Evolutionary conservation across 2,888 invertebrate species (phyloP).

Genomic region (Cephus sareptanus): DNA sequence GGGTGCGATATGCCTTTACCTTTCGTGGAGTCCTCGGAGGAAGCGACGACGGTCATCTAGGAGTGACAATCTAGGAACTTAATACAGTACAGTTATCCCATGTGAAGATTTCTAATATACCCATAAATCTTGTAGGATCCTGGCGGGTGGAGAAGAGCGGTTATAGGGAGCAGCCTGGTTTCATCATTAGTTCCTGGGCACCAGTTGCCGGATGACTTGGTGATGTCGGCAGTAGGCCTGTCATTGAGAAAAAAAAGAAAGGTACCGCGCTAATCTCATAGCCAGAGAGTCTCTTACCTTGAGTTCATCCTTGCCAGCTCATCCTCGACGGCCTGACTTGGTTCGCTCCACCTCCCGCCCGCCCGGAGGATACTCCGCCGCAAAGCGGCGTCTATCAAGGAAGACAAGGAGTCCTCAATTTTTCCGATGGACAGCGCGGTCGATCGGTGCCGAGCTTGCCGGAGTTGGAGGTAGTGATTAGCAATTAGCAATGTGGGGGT

Average conservation of each 20-base stretch:
- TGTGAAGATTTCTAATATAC: neutral
- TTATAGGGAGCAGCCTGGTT: neutral
- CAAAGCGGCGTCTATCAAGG: neutral
- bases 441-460: slow-evolving; percentile 13
- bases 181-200: neutral
- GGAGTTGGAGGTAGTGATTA: slow-evolving; percentile 40
- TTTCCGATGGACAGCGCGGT: neutral
- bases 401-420: neutral
- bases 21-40: neutral
- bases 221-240: neutral
- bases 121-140: neutral
- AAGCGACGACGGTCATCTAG: neutral
- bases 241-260: slow-evolving; percentile 1
- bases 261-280: neutral
- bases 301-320: neutral
- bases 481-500: slow-evolving; percentile 44
- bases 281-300: neutral
- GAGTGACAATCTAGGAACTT: neutral
- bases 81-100: neutral
- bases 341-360: neutral
- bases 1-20: neutral
- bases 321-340: neutral
- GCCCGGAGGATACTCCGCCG: neutral
- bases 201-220: slow-evolving; percentile 3
- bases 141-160: neutral